Evolutionary conservation across 2,888 invertebrate species (phyloP), one percentile per base, ranked within the genome.

Genomic region (Neocrepidodera transversa): DNA sequence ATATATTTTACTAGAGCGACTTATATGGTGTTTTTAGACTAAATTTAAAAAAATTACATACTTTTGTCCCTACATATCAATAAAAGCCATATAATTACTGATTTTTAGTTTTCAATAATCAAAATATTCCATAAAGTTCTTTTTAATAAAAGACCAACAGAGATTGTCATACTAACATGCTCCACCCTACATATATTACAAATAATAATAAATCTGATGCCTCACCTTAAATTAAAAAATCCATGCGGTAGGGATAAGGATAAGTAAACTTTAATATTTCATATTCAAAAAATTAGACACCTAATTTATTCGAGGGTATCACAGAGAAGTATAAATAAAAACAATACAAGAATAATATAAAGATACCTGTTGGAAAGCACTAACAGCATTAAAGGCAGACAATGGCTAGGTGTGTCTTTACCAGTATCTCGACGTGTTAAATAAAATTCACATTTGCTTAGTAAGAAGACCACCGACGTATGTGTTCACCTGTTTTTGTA

Each of bases 391-490:
- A 65, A 69, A 65, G 64, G 59, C 60, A 51, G 50, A 71, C 71
- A 72, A 72, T 71, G 47, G 65, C 64, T 68, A 70, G 72, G 72
- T 68, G 72, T 68, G 72, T 66, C 71, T 43, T 59, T 59, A 62
- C 63, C 63, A 63, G 65, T 63, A 63, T 62, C 65, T 61, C 59
- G 63, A 64, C 64, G 66, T 68, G 68, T 71, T 71, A 72, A 72
- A 73, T 73, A 72, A 73, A 72, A 73, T 71, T 72, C 73, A 71
- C 66, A 59, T 64, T 65, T 65, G 65, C 56, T 72, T 71, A 73
- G 68, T 66, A 71, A 71, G 69, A 70, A 70, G 73, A 74, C 72
- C 73, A 74, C 73, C 72, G 67, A 60, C 67, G 67, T 65, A 66
- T 64, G 64, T 64, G 69, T 72, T 72, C 73, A 74, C 73, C 72